A percentile compares a stretch with the other conserved stretches of the same genome.
phyloP scores from a whole-genome alignment of 2,113 vertebrate species.

The Zosterops japonicus region DNA sequence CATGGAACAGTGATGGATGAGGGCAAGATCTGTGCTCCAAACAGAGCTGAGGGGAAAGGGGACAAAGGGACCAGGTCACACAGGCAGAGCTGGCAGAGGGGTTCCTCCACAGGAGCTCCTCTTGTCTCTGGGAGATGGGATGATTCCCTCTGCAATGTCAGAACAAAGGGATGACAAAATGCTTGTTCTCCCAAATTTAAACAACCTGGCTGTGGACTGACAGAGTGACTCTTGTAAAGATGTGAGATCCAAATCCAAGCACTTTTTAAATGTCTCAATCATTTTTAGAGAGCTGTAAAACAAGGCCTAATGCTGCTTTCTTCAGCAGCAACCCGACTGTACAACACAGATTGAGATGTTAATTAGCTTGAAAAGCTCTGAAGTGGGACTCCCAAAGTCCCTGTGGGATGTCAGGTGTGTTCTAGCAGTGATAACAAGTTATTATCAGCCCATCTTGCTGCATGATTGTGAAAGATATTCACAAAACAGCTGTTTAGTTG shows the following conservation, averaged over 20 bases:
- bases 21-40: neutral
- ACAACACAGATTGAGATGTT: neutral
- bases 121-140: neutral
- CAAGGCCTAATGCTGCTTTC: neutral
- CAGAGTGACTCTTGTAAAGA: neutral
- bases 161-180: neutral
- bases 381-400: slow-evolving; percentile 1
- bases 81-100: neutral
- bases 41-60: neutral
- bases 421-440: neutral
- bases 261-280: neutral
- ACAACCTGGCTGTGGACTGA: neutral
- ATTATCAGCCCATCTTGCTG: neutral
- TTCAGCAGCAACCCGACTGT: neutral
- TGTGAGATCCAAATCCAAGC: neutral
- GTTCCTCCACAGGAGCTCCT: neutral
- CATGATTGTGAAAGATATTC: neutral
- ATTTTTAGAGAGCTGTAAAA: neutral
- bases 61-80: neutral
- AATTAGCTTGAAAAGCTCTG: slow-evolving; percentile 43
- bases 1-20: neutral
- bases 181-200: neutral
- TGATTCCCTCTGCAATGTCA: neutral
- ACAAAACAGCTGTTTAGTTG: neutral
- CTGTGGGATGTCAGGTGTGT: slow-evolving; percentile 29